Conservation (phyloP, 2,888 invertebrate genomes). For the Bombyx huttoni region DNA sequence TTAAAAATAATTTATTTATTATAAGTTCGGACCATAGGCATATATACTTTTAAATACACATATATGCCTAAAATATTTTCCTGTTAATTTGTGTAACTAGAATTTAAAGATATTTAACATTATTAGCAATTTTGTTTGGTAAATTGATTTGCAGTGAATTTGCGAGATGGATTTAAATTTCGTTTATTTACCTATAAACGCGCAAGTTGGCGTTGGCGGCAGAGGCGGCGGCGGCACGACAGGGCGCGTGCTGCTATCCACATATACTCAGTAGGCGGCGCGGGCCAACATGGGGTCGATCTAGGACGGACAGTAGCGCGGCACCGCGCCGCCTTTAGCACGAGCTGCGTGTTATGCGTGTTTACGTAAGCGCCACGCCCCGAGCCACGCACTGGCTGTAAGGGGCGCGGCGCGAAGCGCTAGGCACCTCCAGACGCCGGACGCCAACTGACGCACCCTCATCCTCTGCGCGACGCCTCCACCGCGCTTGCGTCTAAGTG, state of each 20-base stretch:
- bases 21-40: too few relatives aligned
- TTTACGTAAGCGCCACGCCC: conserved; percentile 74
- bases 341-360: conserved; percentile 52
- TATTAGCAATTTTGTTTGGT: too few relatives aligned
- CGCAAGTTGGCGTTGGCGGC: conserved; percentile 48
- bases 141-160: background rate
- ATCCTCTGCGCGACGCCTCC: conserved; percentile 26
- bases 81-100: too few relatives aligned
- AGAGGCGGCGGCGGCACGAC: conserved; percentile 56
- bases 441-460: conserved; percentile 63
- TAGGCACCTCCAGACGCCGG: conserved; percentile 64
- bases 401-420: conserved; percentile 69
- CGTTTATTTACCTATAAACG: conserved; percentile 57
- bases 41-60: too few relatives aligned
- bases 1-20: too few relatives aligned
- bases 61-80: too few relatives aligned
- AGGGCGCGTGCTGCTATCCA: conserved; percentile 40
- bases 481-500: conserved; percentile 46
- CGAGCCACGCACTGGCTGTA: conserved; percentile 66
- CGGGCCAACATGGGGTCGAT: conserved; percentile 61
- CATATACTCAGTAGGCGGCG: conserved; percentile 58
- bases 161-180: background rate
- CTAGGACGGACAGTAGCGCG: conserved; percentile 62
- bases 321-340: conserved; percentile 53
- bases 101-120: too few relatives aligned